Percentiles rank a stretch among this genome's conserved stretches.
Conservation (phyloP, 2,113 vertebrate species). For the Siniperca knerii region DNA sequence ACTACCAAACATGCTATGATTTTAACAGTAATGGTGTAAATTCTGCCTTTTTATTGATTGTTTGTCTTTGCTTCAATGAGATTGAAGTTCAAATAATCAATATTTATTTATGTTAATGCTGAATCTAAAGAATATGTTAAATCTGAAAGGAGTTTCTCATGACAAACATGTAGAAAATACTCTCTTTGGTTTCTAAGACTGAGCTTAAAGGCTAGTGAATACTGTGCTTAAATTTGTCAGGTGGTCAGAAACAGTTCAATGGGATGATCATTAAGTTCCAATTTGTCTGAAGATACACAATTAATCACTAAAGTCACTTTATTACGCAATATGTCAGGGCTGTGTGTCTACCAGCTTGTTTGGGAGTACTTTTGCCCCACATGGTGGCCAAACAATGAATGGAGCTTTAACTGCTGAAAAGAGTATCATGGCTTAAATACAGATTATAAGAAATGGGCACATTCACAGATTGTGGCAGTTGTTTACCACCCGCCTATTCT, state of each 20-base stretch:
- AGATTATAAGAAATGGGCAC: background rate
- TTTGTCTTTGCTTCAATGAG: background rate
- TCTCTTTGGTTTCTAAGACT: background rate
- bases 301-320: background rate
- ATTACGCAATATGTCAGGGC: background rate
- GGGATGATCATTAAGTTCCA: background rate
- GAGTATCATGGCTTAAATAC: background rate
- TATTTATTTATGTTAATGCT: background rate
- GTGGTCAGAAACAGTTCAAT: background rate
- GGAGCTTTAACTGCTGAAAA: background rate
- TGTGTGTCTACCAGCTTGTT: background rate
- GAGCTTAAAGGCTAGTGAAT: background rate
- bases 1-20: background rate
- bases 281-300: background rate
- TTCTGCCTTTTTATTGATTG: background rate
- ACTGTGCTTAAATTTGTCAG: background rate
- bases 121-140: background rate
- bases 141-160: background rate
- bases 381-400: background rate
- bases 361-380: background rate
- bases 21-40: background rate
- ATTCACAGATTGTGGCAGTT: conserved; percentile 21
- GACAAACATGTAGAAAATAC: background rate
- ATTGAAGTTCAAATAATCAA: background rate
- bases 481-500: conserved; percentile 19